Base-by-base conservation (phyloP, 2,888 invertebrate genomes). In the Drosophila subsilvestris region DNA sequence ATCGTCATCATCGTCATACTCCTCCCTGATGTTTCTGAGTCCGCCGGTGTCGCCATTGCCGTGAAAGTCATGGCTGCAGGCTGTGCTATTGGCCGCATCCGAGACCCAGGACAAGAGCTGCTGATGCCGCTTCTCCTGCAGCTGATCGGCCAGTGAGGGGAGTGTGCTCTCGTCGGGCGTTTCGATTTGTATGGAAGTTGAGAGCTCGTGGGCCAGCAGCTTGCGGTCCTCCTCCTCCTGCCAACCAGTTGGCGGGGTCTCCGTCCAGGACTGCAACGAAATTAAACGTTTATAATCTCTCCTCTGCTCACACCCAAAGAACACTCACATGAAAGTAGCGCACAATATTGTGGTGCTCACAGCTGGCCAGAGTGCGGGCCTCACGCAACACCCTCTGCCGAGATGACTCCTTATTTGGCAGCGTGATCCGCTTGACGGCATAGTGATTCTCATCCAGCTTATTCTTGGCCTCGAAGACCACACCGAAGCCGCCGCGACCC, bases 321-420 rank as follows among this genome's bases (percentile, higher is more conserved):
- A n/a, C 1, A 81, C 89, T 81, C 56, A 90, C 90, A 68, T 90
- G 90, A 67, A 91, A 91, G 92, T 98, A 99, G 1, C 99, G 94
- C 57, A 99, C 99, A 80, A 99, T 99, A 91, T 98, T 96, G 49
- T 95, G 95, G 93, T 99, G 99, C 75, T 99, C 98, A 63, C 99
- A 93, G 91, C 97, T 97, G 0, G 99, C 99, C 45, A 99, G 93
- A 0, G 98, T 98, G 75, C 97, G 96, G 0, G 99, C 99, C 92
- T 99, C 99, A 45, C 99, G 94, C 93, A 98, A 94, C 0, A 99
- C 98, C 17, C 97, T 95, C 72, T 98, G 96, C 58, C 96, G 94
- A 3, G 97, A 96, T 62, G 95, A 95, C 79, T 95, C 94, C 84
- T 97, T 97, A 90, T 94, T 95, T 1, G 98, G 97, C 62, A 99